These are phyloP conservation scores for Panthera uncia DNA, from an alignment of 2,113 vertebrate species.

Conservation along the genomic window DNA sequence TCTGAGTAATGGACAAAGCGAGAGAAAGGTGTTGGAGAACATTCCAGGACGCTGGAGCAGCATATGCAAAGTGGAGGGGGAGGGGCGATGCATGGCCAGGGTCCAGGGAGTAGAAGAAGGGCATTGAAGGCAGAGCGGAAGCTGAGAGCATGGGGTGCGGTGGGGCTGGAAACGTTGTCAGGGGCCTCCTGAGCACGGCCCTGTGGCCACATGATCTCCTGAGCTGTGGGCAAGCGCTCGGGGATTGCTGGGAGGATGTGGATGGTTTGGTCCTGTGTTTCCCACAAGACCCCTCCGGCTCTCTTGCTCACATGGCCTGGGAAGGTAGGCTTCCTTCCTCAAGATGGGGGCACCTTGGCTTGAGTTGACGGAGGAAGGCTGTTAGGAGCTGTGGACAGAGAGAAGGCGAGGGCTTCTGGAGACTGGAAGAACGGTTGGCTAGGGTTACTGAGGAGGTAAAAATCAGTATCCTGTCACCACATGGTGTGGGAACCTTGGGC, in stretches of 20 bases:
- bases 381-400: not conserved
- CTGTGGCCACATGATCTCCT: not conserved
- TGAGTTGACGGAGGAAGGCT: not conserved
- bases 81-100: not conserved
- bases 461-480: accelerated
- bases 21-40: not conserved
- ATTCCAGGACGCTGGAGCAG: not conserved
- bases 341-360: not conserved
- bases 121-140: not conserved
- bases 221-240: not conserved
- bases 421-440: too few species aligned
- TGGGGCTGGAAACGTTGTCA: not conserved
- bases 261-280: not conserved
- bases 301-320: not conserved
- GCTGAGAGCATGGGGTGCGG: accelerated
- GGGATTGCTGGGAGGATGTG: accelerated
- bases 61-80: not conserved
- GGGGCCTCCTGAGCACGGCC: accelerated
- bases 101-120: not conserved
- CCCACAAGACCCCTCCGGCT: not conserved
- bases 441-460: not conserved
- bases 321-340: not conserved
- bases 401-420: too few species aligned
- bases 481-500: not conserved
- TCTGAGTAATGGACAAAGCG: not conserved